Conservation (phyloP, 1,140 invertebrate species). For the Gryllus bimaculatus region DNA sequence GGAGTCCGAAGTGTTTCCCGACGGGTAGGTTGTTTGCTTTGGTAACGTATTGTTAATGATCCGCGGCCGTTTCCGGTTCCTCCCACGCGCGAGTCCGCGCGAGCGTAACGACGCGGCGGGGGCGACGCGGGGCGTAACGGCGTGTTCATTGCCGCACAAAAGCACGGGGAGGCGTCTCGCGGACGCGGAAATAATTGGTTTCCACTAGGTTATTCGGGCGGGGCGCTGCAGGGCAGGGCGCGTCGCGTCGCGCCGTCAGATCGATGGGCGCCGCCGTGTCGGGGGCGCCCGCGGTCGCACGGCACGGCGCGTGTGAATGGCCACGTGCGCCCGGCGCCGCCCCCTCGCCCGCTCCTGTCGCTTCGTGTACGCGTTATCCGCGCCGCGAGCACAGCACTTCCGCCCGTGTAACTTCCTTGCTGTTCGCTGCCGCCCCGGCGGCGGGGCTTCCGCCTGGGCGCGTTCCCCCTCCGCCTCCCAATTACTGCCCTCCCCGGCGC, state of each 20-base stretch:
- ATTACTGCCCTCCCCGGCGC: too few species aligned
- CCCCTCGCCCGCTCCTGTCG: too few species aligned
- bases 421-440: too few species aligned
- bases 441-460: too few species aligned
- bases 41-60: background rate
- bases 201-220: background rate
- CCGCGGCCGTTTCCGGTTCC: background rate
- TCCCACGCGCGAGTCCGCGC: background rate
- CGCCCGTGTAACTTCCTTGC: too few species aligned
- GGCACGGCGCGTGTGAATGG: background rate
- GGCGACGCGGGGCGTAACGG: background rate
- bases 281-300: too few species aligned
- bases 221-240: too few species aligned
- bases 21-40: background rate
- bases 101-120: background rate
- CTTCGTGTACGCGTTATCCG: too few species aligned
- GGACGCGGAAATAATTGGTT: background rate
- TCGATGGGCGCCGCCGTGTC: background rate
- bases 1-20: background rate
- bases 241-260: background rate
- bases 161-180: too few species aligned
- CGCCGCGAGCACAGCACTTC: too few species aligned
- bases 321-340: too few species aligned
- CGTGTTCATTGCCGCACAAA: background rate
- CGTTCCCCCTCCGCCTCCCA: too few species aligned